Evolutionary conservation across 2,113 vertebrate species (phyloP).

Genomic region (Ovis aries): DNA sequence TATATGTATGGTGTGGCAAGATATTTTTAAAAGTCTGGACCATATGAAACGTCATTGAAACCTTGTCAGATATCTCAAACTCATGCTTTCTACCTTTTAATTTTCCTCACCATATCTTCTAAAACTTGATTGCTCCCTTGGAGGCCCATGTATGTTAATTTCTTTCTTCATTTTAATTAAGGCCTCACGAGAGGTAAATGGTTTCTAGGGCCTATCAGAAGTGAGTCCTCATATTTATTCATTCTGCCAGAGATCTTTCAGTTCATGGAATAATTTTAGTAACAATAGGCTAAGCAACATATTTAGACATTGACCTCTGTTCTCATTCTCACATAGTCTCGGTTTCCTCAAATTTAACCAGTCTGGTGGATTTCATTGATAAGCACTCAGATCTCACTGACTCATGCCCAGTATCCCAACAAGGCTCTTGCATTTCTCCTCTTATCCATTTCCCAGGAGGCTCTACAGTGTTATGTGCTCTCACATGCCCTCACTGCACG

Average conservation of each 20-base stretch:
- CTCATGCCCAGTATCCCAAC: not conserved
- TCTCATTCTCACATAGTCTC: not conserved
- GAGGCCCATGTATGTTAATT: not conserved
- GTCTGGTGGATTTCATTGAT: not conserved
- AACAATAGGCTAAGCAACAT: not conserved
- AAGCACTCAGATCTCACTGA: not conserved
- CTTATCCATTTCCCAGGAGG: not conserved
- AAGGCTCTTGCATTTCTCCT: not conserved
- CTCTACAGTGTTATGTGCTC: accelerated
- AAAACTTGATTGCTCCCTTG: not conserved
- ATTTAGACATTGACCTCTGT: not conserved
- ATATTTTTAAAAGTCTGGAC: not conserved
- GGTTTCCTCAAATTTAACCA: not conserved
- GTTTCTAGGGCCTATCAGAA: not conserved
- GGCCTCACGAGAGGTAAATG: not conserved
- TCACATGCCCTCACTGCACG: not conserved
- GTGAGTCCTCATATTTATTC: not conserved
- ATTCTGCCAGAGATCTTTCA: not conserved
- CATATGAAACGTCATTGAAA: not conserved
- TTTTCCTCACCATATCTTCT: not conserved
- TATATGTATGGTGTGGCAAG: not conserved
- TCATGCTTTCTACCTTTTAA: not conserved
- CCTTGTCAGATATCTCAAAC: not conserved
- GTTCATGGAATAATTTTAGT: not conserved
- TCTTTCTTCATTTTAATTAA: not conserved